Percentiles rank a stretch among this genome's conserved stretches.
phyloP scores from a whole-genome alignment of 92 coral and sea anemone genomes.

The Umimayanthus kanabou region DNA sequence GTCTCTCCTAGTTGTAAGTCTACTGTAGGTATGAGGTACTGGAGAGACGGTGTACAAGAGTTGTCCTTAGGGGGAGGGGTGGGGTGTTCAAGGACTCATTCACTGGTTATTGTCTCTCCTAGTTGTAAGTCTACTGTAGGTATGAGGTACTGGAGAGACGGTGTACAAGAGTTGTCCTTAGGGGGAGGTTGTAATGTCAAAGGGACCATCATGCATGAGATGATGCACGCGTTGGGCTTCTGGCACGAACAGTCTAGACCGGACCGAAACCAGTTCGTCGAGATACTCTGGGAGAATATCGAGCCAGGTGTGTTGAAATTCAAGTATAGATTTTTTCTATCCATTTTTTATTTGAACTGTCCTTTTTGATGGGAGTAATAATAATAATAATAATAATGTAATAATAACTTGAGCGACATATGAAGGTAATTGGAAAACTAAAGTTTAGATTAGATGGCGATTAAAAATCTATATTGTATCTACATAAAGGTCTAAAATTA shows the following conservation, averaged over 20 bases:
- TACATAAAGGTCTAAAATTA: no score
- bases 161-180: slow-evolving; percentile 66
- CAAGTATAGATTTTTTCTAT: background rate
- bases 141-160: slow-evolving; percentile 64
- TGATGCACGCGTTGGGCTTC: slow-evolving; percentile 80
- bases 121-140: slow-evolving; percentile 83
- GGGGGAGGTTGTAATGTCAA: slow-evolving; percentile 66
- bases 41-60: slow-evolving; percentile 65
- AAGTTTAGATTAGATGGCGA: no score
- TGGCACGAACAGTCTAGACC: slow-evolving; percentile 89
- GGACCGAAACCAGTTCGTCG: slow-evolving; percentile 75
- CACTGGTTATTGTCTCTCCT: background rate
- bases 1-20: slow-evolving; percentile 68
- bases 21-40: slow-evolving; percentile 66
- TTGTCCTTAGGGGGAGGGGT: slow-evolving; percentile 74
- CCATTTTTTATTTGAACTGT: background rate
- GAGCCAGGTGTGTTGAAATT: slow-evolving; percentile 36
- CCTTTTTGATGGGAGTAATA: no score
- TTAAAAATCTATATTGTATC: no score
- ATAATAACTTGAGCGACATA: no score
- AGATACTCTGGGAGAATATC: slow-evolving; percentile 82
- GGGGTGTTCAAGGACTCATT: slow-evolving; percentile 1
- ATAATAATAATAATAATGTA: no score
- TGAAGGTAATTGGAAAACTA: no score
- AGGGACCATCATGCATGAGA: slow-evolving; percentile 74